Conservation (phyloP, 2,113 vertebrate genomes). For the Scophthalmus maximus region DNA sequence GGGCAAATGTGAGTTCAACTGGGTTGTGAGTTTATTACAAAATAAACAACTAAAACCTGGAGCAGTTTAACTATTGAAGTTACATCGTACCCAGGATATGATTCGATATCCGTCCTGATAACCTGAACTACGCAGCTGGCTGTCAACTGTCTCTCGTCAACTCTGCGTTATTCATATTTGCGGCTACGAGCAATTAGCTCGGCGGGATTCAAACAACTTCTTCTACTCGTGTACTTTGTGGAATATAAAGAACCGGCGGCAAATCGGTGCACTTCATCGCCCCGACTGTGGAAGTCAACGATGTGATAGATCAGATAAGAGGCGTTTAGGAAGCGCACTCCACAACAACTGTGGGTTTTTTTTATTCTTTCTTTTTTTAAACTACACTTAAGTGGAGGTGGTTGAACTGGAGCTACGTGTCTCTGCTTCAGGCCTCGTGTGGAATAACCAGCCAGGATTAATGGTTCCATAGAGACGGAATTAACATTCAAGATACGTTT, state of each 20-base stretch:
- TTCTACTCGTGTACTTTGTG: slow-evolving; percentile 9
- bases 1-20: slow-evolving; percentile 15
- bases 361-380: no score
- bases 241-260: slow-evolving; percentile 25
- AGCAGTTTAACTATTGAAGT: slow-evolving; percentile 14
- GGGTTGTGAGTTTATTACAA: not conserved
- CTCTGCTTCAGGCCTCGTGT: not conserved
- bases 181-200: slow-evolving; percentile 66
- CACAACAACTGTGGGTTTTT: not conserved
- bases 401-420: not conserved
- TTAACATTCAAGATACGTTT: not conserved
- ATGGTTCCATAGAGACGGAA: not conserved
- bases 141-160: no score
- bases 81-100: slow-evolving; percentile 32
- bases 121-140: no score
- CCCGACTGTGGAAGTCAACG: slow-evolving; percentile 36
- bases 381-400: no score
- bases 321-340: slow-evolving; percentile 21
- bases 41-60: no score
- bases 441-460: not conserved
- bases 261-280: slow-evolving; percentile 46
- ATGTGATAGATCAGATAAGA: slow-evolving; percentile 14
- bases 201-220: slow-evolving; percentile 23
- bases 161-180: no score
- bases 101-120: no score